Percentiles rank a stretch among this genome's conserved stretches.
Evolutionary conservation across 2,797 vertebrate genomes (phyloP).

Genomic region (Macrochelys suwanniensis): DNA sequence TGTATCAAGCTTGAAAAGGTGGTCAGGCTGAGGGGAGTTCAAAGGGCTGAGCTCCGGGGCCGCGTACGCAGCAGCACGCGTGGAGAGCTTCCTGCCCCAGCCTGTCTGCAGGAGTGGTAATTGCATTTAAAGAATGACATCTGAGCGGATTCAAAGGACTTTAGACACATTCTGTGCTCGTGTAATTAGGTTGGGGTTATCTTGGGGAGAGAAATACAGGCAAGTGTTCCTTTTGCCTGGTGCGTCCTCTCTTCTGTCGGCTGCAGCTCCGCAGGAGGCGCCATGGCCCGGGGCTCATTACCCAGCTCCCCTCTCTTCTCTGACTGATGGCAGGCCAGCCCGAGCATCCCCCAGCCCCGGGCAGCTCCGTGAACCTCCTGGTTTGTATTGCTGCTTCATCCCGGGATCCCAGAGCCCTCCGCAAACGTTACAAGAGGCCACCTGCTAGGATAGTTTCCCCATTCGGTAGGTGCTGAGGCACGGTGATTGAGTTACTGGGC

Average conservation of each 20-base stretch:
- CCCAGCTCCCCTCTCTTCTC: not conserved
- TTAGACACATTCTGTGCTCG: conserved; percentile 25
- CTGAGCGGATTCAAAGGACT: conserved; percentile 33
- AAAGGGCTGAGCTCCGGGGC: not conserved
- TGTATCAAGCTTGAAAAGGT: not conserved
- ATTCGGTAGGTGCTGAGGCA: not conserved
- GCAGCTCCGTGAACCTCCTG: not conserved
- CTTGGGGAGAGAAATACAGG: not conserved
- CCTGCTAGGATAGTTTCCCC: not conserved
- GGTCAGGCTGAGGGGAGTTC: not conserved
- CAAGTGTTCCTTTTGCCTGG: not conserved
- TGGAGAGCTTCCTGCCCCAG: not conserved
- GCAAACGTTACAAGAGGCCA: not conserved
- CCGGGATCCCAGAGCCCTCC: not conserved
- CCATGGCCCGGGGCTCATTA: not conserved
- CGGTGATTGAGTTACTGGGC: not conserved
- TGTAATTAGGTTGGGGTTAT: conserved; percentile 44
- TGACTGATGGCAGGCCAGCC: too few species aligned
- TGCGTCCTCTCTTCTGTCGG: not conserved
- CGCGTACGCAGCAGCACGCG: not conserved
- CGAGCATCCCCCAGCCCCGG: too few species aligned
- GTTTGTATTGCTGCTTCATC: not conserved
- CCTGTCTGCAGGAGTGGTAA: conserved; percentile 29
- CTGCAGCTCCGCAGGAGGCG: too few species aligned
- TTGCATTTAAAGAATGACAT: not conserved